Conservation (phyloP, 2,888 invertebrate species). For the Leptarthrus brevirostris region DNA sequence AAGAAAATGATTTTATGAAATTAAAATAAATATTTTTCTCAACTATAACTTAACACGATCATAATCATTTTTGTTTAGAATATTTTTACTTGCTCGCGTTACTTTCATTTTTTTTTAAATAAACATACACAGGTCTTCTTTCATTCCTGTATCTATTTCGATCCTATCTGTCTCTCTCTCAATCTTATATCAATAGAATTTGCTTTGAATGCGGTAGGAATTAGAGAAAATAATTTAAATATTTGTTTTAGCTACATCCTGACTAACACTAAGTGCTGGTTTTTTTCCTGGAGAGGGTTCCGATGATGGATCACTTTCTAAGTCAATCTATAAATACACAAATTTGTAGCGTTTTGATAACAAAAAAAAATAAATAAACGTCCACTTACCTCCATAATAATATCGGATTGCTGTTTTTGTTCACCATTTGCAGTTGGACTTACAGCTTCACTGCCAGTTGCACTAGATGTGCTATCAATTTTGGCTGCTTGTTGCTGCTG, state of each 20-base stretch:
- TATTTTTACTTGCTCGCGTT: neutral
- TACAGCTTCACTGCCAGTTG: constrained; percentile 36
- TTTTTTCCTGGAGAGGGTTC: constrained; percentile 57
- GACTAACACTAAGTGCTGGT: constrained; percentile 31
- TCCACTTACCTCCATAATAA: constrained; percentile 59
- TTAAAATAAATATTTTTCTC: neutral
- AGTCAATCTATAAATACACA: constrained; percentile 58
- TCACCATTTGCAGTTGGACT: constrained; percentile 63
- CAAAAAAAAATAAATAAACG: neutral
- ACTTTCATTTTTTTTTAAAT: neutral
- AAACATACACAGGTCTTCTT: neutral
- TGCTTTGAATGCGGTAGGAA: constrained; percentile 31
- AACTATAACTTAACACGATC: no score
- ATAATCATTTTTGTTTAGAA: neutral
- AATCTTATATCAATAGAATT: neutral
- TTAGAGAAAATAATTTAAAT: constrained; percentile 36
- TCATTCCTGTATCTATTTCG: neutral
- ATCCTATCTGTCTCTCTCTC: no score
- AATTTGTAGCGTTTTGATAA: no score
- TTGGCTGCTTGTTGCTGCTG: constrained; percentile 66
- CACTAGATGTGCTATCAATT: constrained; percentile 35
- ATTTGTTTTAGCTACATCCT: constrained; percentile 48
- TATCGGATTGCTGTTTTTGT: constrained; percentile 61
- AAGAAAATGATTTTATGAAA: neutral
- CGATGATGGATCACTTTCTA: constrained; percentile 57